Evolutionary conservation across 2,888 invertebrate genomes (phyloP).

Genomic region (Nemotelus pantherinus): DNA sequence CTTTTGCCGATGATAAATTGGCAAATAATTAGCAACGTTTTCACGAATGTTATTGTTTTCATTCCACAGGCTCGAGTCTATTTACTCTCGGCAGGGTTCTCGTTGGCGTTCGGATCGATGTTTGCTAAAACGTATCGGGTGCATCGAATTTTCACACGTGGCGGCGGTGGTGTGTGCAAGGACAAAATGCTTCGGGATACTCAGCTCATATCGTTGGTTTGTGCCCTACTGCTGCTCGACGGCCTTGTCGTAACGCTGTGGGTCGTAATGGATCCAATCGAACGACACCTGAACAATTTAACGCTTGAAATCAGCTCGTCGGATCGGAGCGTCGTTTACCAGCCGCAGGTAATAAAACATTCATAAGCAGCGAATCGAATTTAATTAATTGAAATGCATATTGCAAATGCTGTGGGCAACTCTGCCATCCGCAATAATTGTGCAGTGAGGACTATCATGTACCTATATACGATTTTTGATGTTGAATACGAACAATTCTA

Average conservation of each 20-base stretch:
- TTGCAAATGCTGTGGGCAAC: too few species aligned
- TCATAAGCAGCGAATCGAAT: conserved; percentile 4
- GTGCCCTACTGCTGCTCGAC: conserved; percentile 83
- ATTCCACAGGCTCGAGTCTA: conserved; percentile 81
- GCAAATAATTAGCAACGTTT: too few species aligned
- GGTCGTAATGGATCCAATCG: conserved; percentile 88
- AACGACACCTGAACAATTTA: conserved; percentile 83
- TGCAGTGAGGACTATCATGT: too few species aligned
- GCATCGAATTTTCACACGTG: conserved; percentile 88
- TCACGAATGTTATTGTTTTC: neutral
- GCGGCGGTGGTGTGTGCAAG: conserved; percentile 83
- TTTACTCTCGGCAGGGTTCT: conserved; percentile 89
- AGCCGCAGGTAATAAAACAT: conserved; percentile 76
- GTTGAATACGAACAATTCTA: too few species aligned
- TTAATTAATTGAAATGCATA: conserved; percentile 17
- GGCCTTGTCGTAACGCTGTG: conserved; percentile 84
- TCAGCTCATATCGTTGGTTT: conserved; percentile 85
- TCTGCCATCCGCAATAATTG: too few species aligned
- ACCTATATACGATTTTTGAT: too few species aligned
- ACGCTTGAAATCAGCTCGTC: conserved; percentile 80
- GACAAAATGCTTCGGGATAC: conserved; percentile 91
- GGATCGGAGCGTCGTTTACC: conserved; percentile 84
- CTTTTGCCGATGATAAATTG: too few species aligned
- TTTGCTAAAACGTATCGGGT: conserved; percentile 94
- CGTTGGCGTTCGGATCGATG: conserved; percentile 92